phyloP scores from a whole-genome alignment of 1,140 invertebrate genomes.

The Popillia japonica region DNA sequence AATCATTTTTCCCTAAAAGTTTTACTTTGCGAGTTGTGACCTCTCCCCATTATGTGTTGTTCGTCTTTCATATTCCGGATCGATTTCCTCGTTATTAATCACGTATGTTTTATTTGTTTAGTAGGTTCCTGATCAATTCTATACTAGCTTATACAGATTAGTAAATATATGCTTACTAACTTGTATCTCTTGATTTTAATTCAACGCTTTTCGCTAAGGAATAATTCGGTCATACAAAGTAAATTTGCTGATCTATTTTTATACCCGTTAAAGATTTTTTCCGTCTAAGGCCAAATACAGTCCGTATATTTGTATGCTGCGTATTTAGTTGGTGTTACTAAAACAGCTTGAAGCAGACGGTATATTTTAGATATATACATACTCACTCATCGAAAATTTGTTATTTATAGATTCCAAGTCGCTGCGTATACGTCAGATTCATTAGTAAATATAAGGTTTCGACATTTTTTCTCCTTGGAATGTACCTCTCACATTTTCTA shows the following conservation, averaged over 20 bases:
- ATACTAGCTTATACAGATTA: too few relatives aligned
- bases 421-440: background rate
- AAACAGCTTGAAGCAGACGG: background rate
- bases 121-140: too few relatives aligned
- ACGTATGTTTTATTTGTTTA: too few relatives aligned
- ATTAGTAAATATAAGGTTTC: background rate
- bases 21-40: too few relatives aligned
- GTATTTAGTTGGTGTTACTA: background rate
- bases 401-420: background rate
- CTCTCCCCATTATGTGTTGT: too few relatives aligned
- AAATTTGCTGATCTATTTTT: conserved; percentile 12
- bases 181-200: too few relatives aligned
- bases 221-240: background rate
- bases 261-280: background rate
- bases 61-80: too few relatives aligned
- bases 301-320: background rate
- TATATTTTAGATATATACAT: background rate
- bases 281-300: background rate
- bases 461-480: background rate
- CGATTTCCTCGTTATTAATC: too few relatives aligned
- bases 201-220: too few relatives aligned
- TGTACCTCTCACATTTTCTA: background rate
- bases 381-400: background rate
- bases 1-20: too few relatives aligned
- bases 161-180: too few relatives aligned